These are phyloP conservation scores for Stenichneumon culpator DNA, from an alignment of 2,888 invertebrate genomes.

Conservation along the genomic window DNA sequence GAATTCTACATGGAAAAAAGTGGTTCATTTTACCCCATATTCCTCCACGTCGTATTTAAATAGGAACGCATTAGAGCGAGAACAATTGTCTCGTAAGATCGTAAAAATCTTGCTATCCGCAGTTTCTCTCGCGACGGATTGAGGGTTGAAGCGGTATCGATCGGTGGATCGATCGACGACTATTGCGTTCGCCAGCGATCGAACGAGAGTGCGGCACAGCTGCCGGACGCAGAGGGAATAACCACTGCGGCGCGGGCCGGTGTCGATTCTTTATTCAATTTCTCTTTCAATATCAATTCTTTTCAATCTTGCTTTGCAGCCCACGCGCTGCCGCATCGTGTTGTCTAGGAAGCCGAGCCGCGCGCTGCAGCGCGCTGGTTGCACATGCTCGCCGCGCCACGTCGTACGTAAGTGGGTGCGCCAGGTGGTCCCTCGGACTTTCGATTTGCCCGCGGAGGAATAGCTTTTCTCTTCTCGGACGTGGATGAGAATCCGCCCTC, in stretches of 20 bases:
- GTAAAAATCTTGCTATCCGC: neutral
- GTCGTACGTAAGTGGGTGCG: slow-evolving; percentile 49
- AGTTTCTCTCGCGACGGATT: neutral
- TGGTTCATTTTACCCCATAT: no score
- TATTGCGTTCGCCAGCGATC: slow-evolving; percentile 22
- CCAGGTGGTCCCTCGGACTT: slow-evolving; percentile 68
- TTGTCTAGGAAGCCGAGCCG: slow-evolving; percentile 51
- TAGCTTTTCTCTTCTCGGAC: slow-evolving; percentile 63
- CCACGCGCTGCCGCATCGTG: slow-evolving; percentile 47
- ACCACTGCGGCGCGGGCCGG: slow-evolving; percentile 23
- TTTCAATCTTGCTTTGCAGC: slow-evolving; percentile 49
- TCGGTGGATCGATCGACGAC: slow-evolving; percentile 16
- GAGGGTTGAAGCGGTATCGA: slow-evolving; percentile 10
- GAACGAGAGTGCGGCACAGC: slow-evolving; percentile 25
- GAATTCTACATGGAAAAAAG: no score
- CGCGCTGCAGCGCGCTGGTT: slow-evolving; percentile 30
- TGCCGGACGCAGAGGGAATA: slow-evolving; percentile 31
- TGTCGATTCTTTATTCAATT: slow-evolving; percentile 63
- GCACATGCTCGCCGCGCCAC: slow-evolving; percentile 48
- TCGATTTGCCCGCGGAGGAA: slow-evolving; percentile 65
- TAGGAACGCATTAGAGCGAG: no score
- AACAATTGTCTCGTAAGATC: no score
- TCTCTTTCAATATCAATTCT: slow-evolving; percentile 59
- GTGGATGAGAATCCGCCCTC: slow-evolving; percentile 4
- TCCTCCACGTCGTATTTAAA: no score